These are phyloP conservation scores for Syngnathus typhle DNA, from an alignment of 2,113 vertebrate species.

Conservation along the genomic window DNA sequence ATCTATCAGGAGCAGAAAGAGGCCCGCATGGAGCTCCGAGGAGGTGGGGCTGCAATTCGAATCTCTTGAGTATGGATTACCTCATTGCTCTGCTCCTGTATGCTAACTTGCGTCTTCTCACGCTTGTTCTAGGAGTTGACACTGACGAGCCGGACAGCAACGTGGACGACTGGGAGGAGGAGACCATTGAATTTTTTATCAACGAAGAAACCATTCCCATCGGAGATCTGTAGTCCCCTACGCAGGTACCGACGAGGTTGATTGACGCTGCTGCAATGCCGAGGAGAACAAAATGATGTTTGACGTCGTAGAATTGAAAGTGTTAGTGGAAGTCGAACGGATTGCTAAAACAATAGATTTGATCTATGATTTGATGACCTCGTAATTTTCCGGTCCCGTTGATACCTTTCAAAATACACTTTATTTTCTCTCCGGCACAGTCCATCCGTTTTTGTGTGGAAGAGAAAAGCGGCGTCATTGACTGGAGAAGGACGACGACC, in stretches of 20 bases:
- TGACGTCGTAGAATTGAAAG: too few species aligned
- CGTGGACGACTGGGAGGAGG: constrained; percentile 97
- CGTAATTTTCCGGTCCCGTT: too few species aligned
- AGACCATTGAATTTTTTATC: constrained; percentile 99
- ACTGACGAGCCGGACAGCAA: constrained; percentile 96
- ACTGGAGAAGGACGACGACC: constrained; percentile 55
- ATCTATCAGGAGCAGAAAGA: constrained; percentile 82
- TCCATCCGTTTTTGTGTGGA: constrained; percentile 60
- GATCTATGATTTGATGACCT: too few species aligned
- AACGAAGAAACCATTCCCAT: constrained; percentile 97
- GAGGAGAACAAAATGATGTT: too few species aligned
- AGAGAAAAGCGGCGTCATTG: constrained; percentile 46
- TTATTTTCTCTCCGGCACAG: constrained; percentile 19
- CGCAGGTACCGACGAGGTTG: constrained; percentile 57
- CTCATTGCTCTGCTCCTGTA: too few species aligned
- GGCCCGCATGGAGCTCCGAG: constrained; percentile 85
- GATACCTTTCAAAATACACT: background rate
- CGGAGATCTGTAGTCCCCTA: constrained; percentile 81
- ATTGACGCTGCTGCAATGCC: background rate
- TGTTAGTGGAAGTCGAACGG: too few species aligned
- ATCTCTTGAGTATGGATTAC: too few species aligned
- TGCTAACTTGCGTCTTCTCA: background rate
- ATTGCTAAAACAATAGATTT: too few species aligned
- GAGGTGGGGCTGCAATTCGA: constrained; percentile 66
- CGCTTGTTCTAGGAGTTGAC: constrained; percentile 77